These are phyloP conservation scores for Euphydryas editha DNA, from an alignment of 2,888 invertebrate species.

Conservation along the genomic window DNA sequence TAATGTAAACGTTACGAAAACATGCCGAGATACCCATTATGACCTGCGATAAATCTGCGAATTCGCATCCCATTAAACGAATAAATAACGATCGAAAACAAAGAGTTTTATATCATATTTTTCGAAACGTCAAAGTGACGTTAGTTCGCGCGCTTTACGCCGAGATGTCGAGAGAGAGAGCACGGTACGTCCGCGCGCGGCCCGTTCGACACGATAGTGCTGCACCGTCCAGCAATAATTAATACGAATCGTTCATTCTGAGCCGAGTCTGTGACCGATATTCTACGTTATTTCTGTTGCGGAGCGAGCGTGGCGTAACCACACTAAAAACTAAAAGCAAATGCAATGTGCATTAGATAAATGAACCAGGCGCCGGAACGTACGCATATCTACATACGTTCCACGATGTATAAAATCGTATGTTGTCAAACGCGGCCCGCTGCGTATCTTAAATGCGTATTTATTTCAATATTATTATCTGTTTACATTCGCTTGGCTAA, in stretches of 20 bases:
- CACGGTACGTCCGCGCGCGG: constrained; percentile 68
- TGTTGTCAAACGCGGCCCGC: constrained; percentile 34
- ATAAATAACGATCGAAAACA: constrained; percentile 23
- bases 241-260: constrained; percentile 73
- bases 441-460: constrained; percentile 7
- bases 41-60: constrained; percentile 60
- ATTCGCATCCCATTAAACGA: constrained; percentile 26
- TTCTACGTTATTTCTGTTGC: constrained; percentile 81
- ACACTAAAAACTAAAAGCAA: constrained; percentile 78
- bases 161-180: constrained; percentile 42
- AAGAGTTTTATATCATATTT: constrained; percentile 18
- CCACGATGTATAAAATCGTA: constrained; percentile 22
- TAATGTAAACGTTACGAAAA: constrained; percentile 58
- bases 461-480: constrained; percentile 23
- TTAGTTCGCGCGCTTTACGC: constrained; percentile 66
- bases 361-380: constrained; percentile 54
- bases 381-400: constrained; percentile 9
- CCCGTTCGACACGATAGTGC: constrained; percentile 69
- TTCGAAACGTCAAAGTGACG: constrained; percentile 44
- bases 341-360: constrained; percentile 79
- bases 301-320: constrained; percentile 74
- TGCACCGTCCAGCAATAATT: constrained; percentile 66
- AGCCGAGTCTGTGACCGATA: constrained; percentile 79
- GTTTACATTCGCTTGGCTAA: constrained; percentile 14
- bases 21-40: constrained; percentile 54